These are phyloP conservation scores for Cynoglossus semilaevis DNA, from an alignment of 2,113 vertebrate genomes.

Conservation along the genomic window DNA sequence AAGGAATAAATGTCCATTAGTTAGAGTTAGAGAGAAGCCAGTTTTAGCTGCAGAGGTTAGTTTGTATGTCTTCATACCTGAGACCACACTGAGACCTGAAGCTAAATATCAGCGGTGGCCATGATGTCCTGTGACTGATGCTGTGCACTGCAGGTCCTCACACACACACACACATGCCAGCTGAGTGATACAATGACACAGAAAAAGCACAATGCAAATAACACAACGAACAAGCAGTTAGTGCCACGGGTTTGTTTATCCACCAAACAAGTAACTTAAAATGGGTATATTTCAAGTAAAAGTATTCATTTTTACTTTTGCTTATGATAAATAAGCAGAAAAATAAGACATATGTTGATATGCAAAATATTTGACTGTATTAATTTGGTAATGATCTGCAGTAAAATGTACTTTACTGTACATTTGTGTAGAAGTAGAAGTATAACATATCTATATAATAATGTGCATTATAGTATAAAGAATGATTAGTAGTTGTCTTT, in stretches of 20 bases:
- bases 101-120: constrained; percentile 86
- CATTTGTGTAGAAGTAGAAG: too few relatives aligned
- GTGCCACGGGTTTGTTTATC: constrained; percentile 2
- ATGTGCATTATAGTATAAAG: too few relatives aligned
- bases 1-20: neutral
- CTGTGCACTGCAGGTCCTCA: constrained; percentile 75
- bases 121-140: constrained; percentile 74
- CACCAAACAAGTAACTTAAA: too few relatives aligned
- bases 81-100: constrained; percentile 84
- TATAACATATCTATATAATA: too few relatives aligned
- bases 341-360: too few relatives aligned
- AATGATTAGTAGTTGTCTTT: too few relatives aligned
- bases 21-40: neutral
- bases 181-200: constrained; percentile 80
- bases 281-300: too few relatives aligned
- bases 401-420: too few relatives aligned
- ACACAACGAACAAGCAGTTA: constrained; percentile 37
- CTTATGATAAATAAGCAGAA: too few relatives aligned
- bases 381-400: too few relatives aligned
- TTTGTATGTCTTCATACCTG: constrained; percentile 71
- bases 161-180: constrained; percentile 79
- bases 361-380: too few relatives aligned
- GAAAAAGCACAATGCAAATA: constrained; percentile 51
- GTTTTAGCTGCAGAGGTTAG: constrained; percentile 33
- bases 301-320: too few relatives aligned